These are phyloP conservation scores for Drosophila anceps DNA, from an alignment of 2,888 invertebrate genomes.

Conservation along the genomic window DNA sequence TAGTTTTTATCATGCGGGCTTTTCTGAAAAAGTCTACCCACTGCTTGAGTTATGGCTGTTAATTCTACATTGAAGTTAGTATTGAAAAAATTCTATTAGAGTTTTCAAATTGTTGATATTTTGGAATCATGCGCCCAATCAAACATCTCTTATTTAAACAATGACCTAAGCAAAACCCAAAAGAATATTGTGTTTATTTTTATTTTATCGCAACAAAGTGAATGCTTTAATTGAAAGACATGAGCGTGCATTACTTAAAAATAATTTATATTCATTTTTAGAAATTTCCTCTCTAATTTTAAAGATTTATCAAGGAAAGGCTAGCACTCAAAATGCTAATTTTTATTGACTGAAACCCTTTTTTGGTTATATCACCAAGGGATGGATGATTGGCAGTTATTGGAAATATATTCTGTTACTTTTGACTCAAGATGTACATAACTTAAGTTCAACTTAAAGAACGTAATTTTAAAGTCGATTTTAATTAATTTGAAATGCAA, in stretches of 20 bases:
- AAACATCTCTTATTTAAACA: not conserved
- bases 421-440: too few species aligned
- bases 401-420: not conserved
- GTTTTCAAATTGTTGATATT: constrained; percentile 13
- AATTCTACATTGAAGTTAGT: not conserved
- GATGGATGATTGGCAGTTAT: not conserved
- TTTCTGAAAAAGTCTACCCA: not conserved
- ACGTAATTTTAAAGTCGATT: too few species aligned
- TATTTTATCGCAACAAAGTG: not conserved
- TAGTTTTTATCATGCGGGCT: constrained; percentile 12
- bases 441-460: too few species aligned
- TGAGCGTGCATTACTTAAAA: constrained; percentile 44
- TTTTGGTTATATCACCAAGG: too few species aligned
- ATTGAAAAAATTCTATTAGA: not conserved
- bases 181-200: not conserved
- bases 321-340: constrained; percentile 33
- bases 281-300: not conserved
- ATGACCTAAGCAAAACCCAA: constrained; percentile 12
- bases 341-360: constrained; percentile 13
- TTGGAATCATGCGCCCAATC: constrained; percentile 8
- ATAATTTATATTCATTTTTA: not conserved
- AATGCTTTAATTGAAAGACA: constrained; percentile 6
- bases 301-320: constrained; percentile 1
- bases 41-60: constrained; percentile 7
- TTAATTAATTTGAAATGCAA: too few species aligned